Percentiles rank a stretch among this genome's conserved stretches.
Evolutionary conservation across 2,113 vertebrate species (phyloP).

Genomic region (Ptychochromis oligacanthus): DNA sequence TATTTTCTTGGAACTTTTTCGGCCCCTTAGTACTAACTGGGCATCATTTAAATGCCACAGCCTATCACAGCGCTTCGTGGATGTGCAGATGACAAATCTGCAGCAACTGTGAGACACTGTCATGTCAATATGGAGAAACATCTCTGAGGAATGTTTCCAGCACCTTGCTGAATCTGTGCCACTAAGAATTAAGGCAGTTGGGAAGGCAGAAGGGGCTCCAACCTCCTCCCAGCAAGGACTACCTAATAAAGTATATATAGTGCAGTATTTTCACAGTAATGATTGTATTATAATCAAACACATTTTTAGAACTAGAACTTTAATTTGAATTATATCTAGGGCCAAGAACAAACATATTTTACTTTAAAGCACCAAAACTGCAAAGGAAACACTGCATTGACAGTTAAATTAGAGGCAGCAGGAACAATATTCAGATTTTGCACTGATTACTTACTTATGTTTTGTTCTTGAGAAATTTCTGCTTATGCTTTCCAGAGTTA

Average conservation of each 20-base stretch:
- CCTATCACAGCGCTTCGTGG: no score
- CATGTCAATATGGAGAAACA: background rate
- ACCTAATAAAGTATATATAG: background rate
- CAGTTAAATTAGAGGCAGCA: background rate
- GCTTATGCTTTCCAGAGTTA: background rate
- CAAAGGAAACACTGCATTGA: background rate
- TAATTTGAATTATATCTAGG: no score
- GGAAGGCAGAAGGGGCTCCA: no score
- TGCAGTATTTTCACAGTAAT: background rate
- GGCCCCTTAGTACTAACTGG: background rate
- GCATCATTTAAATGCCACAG: background rate
- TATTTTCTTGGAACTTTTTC: background rate
- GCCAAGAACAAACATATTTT: no score
- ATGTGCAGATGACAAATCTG: background rate
- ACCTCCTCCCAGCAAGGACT: background rate
- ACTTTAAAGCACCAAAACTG: background rate
- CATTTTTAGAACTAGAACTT: no score
- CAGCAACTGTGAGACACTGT: background rate
- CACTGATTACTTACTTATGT: background rate
- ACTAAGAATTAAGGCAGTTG: background rate
- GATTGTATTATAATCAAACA: no score
- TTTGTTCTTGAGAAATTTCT: background rate
- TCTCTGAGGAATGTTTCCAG: background rate
- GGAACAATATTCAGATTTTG: background rate
- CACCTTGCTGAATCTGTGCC: rapidly evolving